A percentile compares a stretch with the other conserved stretches of the same genome.
phyloP scores from a whole-genome alignment of 2,113 vertebrate species.

The Solea solea region DNA sequence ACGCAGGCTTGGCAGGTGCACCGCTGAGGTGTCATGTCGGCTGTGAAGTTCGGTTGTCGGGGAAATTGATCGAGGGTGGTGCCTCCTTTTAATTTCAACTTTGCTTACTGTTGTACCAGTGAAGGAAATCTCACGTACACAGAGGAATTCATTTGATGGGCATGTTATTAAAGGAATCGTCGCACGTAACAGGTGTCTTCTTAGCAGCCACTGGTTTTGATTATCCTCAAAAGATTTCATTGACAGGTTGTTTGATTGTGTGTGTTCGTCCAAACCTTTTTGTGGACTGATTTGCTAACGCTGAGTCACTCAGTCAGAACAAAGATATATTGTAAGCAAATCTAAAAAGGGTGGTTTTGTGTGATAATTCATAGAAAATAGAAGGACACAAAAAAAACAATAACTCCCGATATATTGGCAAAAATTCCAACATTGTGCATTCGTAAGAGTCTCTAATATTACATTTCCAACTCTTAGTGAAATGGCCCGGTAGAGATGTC shows the following conservation, averaged over 20 bases:
- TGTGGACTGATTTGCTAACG: conserved; percentile 26
- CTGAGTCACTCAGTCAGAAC: conserved; percentile 2
- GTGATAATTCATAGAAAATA: not conserved
- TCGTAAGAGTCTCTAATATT: too few species aligned
- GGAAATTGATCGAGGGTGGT: not conserved
- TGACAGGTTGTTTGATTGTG: conserved; percentile 4
- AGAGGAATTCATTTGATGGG: not conserved
- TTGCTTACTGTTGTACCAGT: not conserved
- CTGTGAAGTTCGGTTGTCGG: not conserved
- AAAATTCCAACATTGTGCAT: too few species aligned
- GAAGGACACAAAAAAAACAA: too few species aligned
- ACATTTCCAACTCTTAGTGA: too few species aligned
- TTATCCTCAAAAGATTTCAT: conserved; percentile 13
- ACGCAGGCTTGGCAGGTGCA: not conserved
- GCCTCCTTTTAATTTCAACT: not conserved
- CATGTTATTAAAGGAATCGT: not conserved
- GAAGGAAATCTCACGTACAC: not conserved
- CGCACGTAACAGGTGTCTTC: conserved; percentile 4
- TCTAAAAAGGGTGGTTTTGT: conserved; percentile 3
- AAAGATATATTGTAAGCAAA: too few species aligned
- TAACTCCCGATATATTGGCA: too few species aligned
- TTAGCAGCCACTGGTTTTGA: conserved; percentile 10
- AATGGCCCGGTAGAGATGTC: too few species aligned
- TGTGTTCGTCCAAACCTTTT: too few species aligned
- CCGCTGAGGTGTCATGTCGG: not conserved